Evolutionary conservation across 2,113 vertebrate genomes (phyloP).

Genomic region (Lycaon pictus): DNA sequence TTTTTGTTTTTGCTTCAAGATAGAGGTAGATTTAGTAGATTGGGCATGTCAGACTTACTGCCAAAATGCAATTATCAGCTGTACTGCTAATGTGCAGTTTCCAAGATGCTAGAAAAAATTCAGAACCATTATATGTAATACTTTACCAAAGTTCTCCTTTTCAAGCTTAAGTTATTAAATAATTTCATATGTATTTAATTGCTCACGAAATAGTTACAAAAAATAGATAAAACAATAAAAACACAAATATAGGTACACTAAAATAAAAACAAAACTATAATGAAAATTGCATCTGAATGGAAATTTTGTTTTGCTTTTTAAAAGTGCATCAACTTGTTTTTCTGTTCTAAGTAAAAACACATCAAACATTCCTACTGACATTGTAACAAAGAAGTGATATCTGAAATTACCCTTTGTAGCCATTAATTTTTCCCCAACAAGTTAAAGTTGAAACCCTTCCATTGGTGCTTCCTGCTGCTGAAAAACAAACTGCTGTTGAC

Average conservation of each 20-base stretch:
- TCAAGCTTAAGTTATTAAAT: conserved; percentile 84
- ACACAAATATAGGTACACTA: conserved; percentile 79
- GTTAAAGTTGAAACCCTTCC: conserved; percentile 95
- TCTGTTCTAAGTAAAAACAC: conserved; percentile 81
- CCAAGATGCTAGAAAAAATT: conserved; percentile 83
- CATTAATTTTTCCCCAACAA: conserved; percentile 45
- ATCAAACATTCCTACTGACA: conserved; percentile 69
- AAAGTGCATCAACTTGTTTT: conserved; percentile 86
- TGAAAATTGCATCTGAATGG: conserved; percentile 80
- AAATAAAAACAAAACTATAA: conserved; percentile 69
- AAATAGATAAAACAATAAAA: conserved; percentile 80
- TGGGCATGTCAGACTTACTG: conserved; percentile 84
- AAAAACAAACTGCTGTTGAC: conserved; percentile 94
- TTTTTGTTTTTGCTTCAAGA: conserved; percentile 84
- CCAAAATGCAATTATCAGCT: conserved; percentile 84
- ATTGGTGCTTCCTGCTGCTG: conserved; percentile 94
- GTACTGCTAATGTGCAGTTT: conserved; percentile 84
- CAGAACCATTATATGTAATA: conserved; percentile 81
- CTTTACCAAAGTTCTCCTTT: conserved; percentile 76
- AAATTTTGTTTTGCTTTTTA: conserved; percentile 73
- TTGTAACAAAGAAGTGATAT: conserved; percentile 75
- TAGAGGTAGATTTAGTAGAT: conserved; percentile 88
- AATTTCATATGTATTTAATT: conserved; percentile 82
- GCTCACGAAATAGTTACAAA: conserved; percentile 82
- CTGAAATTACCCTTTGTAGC: conserved; percentile 39